Evolutionary conservation across 2,888 invertebrate genomes (phyloP).

Genomic region (Melieria picta): DNA sequence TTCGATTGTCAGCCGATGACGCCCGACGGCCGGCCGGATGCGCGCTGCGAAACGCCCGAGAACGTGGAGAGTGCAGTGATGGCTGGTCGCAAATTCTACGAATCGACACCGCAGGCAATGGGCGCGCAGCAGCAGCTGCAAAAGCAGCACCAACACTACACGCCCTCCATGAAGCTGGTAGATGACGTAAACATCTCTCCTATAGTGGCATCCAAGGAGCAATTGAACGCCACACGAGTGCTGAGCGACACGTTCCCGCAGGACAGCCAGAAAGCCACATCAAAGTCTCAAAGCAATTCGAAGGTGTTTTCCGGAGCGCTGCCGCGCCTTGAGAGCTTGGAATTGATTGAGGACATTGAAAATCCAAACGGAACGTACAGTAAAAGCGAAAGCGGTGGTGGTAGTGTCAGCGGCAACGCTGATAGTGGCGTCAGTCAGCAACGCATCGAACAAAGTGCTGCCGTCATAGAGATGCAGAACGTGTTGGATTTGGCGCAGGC

Average conservation of each 20-base stretch:
- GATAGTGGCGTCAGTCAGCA: not conserved
- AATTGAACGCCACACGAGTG: constrained; percentile 41
- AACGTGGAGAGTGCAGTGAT: constrained; percentile 27
- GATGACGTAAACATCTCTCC: constrained; percentile 60
- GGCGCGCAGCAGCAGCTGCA: constrained; percentile 31
- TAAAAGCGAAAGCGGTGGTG: constrained; percentile 36
- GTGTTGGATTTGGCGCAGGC: constrained; percentile 56
- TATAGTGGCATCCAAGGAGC: constrained; percentile 48
- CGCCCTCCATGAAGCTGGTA: constrained; percentile 53
- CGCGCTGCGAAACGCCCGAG: constrained; percentile 59
- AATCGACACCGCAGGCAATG: constrained; percentile 59
- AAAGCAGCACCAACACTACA: constrained; percentile 50
- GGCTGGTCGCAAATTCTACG: constrained; percentile 46
- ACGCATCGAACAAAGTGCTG: constrained; percentile 36
- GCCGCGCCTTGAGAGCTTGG: constrained; percentile 48
- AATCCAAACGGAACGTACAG: constrained; percentile 57
- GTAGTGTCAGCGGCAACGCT: constrained; percentile 24
- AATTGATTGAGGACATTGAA: constrained; percentile 56
- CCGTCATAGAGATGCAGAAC: constrained; percentile 55
- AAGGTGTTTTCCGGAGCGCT: constrained; percentile 43
- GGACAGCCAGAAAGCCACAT: constrained; percentile 33
- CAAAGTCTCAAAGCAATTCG: constrained; percentile 22
- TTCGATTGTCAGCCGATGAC: constrained; percentile 45
- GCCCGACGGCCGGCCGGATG: constrained; percentile 39
- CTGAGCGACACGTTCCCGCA: constrained; percentile 52